Conservation (phyloP, 1,140 invertebrate genomes). For the Trachelipus rathkii region DNA sequence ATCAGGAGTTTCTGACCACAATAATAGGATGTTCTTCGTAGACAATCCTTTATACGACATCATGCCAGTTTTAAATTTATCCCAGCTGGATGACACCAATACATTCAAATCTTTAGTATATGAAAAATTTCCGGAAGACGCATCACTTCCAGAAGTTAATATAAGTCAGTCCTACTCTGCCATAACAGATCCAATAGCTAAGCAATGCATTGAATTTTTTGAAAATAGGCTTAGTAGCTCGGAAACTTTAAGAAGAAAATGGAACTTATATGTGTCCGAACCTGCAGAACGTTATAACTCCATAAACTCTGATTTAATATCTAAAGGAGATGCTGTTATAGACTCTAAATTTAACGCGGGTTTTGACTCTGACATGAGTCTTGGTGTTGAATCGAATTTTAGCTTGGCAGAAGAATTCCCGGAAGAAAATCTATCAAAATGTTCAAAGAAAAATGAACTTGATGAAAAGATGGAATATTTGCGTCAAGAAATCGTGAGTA, state of each 20-base stretch:
- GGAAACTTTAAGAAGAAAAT: not conserved
- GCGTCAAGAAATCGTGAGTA: not conserved
- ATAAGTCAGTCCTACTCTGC: too few relatives aligned
- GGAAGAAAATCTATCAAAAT: not conserved
- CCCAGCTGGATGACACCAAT: too few relatives aligned
- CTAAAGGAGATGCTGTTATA: not conserved
- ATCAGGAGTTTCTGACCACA: not conserved
- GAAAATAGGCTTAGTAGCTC: not conserved
- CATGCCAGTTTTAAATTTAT: not conserved
- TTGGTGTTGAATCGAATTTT: not conserved
- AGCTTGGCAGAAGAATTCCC: not conserved
- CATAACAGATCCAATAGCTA: not conserved
- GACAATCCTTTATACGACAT: not conserved
- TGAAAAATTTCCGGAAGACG: too few relatives aligned
- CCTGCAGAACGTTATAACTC: not conserved
- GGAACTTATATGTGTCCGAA: not conserved
- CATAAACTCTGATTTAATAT: not conserved
- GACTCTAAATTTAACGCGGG: not conserved
- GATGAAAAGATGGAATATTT: not conserved
- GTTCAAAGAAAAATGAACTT: not conserved
- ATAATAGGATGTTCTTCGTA: not conserved
- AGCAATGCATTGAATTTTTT: not conserved
- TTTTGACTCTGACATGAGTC: not conserved
- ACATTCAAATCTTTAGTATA: too few relatives aligned
- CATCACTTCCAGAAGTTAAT: too few relatives aligned